These are phyloP conservation scores for Amia ocellicauda DNA, from an alignment of 2,113 vertebrate genomes.

Conservation along the genomic window DNA sequence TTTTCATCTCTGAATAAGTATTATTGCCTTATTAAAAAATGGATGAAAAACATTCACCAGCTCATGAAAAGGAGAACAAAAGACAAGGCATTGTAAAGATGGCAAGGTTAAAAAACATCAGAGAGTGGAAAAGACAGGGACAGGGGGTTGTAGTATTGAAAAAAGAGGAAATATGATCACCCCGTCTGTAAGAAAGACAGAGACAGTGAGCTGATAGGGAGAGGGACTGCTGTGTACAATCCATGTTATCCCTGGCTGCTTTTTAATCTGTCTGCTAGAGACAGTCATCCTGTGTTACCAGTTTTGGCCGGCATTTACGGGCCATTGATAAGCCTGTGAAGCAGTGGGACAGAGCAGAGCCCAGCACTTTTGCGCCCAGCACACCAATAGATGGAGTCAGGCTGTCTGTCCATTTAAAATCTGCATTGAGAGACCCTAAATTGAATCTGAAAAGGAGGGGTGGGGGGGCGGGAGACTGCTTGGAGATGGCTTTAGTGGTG, in stretches of 20 bases:
- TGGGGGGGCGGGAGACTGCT: slow-evolving; percentile 48
- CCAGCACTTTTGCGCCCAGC: slow-evolving; percentile 51
- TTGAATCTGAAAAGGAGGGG: slow-evolving; percentile 57
- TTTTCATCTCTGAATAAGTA: too few relatives aligned
- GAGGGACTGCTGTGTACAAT: slow-evolving; percentile 19
- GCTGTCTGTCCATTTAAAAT: slow-evolving; percentile 67
- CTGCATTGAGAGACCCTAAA: slow-evolving; percentile 51
- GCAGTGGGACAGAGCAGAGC: slow-evolving; percentile 34
- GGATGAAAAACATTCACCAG: too few relatives aligned
- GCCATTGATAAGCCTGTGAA: slow-evolving; percentile 60
- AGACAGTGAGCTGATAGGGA: slow-evolving; percentile 28
- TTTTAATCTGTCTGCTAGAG: slow-evolving; percentile 53
- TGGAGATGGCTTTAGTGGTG: slow-evolving; percentile 66
- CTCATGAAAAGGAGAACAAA: slow-evolving; percentile 24
- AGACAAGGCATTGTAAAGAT: background rate
- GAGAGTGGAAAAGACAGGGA: slow-evolving; percentile 37
- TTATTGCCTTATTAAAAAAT: too few relatives aligned
- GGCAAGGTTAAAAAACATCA: slow-evolving; percentile 3
- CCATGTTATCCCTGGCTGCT: slow-evolving; percentile 18
- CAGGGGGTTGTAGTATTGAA: slow-evolving; percentile 57
- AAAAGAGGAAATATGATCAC: slow-evolving; percentile 62
- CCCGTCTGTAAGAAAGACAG: slow-evolving; percentile 40
- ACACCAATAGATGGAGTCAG: slow-evolving; percentile 67
- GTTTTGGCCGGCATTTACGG: slow-evolving; percentile 56
- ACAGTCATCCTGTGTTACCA: slow-evolving; percentile 64